phyloP scores from a whole-genome alignment of 2,888 invertebrate genomes.

The Geotrupes spiniger region DNA sequence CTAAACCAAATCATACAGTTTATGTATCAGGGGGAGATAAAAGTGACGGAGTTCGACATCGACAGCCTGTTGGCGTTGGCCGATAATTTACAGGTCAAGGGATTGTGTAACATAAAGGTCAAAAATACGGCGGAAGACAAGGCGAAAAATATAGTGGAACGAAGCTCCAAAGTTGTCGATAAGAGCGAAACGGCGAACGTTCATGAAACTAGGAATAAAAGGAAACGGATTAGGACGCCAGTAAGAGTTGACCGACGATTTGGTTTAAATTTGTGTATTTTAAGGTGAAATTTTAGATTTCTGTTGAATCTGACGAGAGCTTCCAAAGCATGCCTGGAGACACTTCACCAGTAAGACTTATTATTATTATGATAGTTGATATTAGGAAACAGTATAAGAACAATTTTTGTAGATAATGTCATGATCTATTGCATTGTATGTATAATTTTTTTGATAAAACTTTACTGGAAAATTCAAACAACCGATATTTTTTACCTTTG shows the following conservation, averaged over 20 bases:
- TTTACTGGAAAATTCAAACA: no score
- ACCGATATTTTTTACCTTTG: no score
- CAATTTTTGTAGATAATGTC: no score
- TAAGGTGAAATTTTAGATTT: neutral
- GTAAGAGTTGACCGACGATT: neutral
- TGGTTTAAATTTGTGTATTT: neutral
- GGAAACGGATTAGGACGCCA: conserved; percentile 17
- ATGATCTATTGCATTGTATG: no score
- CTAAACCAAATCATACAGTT: conserved; percentile 51
- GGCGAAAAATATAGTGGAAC: neutral
- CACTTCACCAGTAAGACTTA: no score
- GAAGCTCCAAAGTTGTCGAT: neutral
- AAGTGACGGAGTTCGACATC: conserved; percentile 50
- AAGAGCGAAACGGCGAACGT: neutral
- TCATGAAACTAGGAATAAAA: conserved; percentile 11
- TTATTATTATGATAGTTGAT: no score
- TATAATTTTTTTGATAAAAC: no score
- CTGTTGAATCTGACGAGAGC: neutral
- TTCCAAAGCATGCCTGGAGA: no score
- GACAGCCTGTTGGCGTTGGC: conserved; percentile 49
- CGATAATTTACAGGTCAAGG: conserved; percentile 52
- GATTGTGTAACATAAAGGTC: conserved; percentile 46
- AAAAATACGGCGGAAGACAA: conserved; percentile 33
- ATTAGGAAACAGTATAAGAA: no score
- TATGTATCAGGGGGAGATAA: conserved; percentile 55